Evolutionary conservation across 2,888 invertebrate species (phyloP), one percentile per base, ranked within the genome.

Genomic region (Barypeithes pellucidus): DNA sequence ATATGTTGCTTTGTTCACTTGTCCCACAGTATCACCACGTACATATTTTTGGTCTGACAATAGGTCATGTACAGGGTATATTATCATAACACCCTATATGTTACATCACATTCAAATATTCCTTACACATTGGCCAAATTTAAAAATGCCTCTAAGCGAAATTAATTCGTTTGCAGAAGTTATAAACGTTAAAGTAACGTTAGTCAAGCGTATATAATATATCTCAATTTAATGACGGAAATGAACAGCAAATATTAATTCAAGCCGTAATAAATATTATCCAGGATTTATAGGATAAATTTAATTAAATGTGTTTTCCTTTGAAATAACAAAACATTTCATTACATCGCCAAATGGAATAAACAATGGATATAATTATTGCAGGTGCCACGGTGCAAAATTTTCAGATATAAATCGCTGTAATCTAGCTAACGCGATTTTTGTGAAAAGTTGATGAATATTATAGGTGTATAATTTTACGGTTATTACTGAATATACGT

Each of bases 251-350:
- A 57, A 57, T 57, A 57, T 57, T 36, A 57, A 57, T 57, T 57
- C 3, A 57, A 33, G 9, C 11, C 54, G n/a, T 33, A 33, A 57
- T 57, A 57, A 57, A 33, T 54, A 54, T 14, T 29, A 29, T 29
- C 52, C 29, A 14, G 52, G 20, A 52, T 57, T 33, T 57, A 33
- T 57, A 18, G 54, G 11, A 33, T 57, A 33, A 57, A 57, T 57
- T 57, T 57, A 57, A 57, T 57, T 57, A 57, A 57, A 57, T 33
- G 54, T 33, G 54, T 12, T 57, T 57, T 57, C 16, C 54, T 33
- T 57, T 36, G 14, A n/a, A 57, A 14, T 33, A 57, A 57, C 54
- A 57, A 57, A 16, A 57, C 54, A 57, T 33, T 57, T 57, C 33
- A 57, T 57, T 57, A 57, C 54, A 33, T 16, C 16, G 14, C 52